Evolutionary conservation across 1,140 invertebrate genomes (phyloP), one percentile per base, ranked within the genome.

Genomic region (Zaprionus kolodkinae): DNA sequence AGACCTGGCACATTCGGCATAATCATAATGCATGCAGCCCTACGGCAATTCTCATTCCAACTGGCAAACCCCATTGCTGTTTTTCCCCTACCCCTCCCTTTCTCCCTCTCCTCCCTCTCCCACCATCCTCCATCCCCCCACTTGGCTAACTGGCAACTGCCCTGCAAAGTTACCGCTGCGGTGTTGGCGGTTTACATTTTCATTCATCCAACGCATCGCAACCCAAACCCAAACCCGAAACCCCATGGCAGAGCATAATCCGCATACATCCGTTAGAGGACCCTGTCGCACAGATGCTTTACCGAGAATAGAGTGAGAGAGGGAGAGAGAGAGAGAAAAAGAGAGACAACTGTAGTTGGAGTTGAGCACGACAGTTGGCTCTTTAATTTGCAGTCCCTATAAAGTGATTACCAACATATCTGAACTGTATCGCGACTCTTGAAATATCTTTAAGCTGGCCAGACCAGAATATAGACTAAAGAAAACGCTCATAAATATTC

Each of bases 21-120:
- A 86, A 83, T 86, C 84, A 86, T 83, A 86, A 87, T 87, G 72
- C 83, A 76, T 62, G 71, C 79, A 67, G 69, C 21, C 10, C 21
- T 30, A 1, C 52, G 15, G 13, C 61, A 52, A 11, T 25, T 17
- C 33, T 35, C 60, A 15, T 38, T 35, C 13, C 30, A 50, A 25
- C 13, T 12, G 40, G 3, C 52, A 17, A 25, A 33, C n/a, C 35
- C 64, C 52, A 43, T 56, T 55, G 36, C 48, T 43, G 35, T 60
- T 61, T 54, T 38, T 54, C 21, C 12, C 1, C 25, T 54, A 11
- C 33, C 60, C 17, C 54, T 45, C 15, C 11, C 13, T n/a, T n/a
- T n/a, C n/a, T n/a, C n/a, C n/a, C n/a, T n/a, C n/a, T n/a, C n/a
- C n/a, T n/a, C n/a, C n/a, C n/a, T n/a, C n/a, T n/a, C n/a, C n/a